A percentile compares a stretch with the other conserved stretches of the same genome.
Conservation (phyloP, 2,797 vertebrate species). For the Mastacembelus armatus region DNA sequence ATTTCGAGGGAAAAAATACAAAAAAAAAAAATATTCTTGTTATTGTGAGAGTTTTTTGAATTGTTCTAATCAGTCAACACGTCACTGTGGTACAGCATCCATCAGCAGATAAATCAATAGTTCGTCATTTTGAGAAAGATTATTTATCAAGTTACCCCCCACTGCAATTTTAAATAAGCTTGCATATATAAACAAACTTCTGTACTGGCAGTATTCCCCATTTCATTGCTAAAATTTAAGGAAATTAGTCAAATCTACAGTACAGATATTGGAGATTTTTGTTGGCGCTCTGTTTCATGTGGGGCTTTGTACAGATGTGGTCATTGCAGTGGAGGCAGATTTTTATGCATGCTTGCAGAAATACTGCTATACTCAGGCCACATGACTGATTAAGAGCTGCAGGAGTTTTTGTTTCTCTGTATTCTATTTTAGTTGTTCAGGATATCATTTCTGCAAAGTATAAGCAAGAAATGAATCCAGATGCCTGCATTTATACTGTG, state of each 20-base stretch:
- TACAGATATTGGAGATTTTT: neutral
- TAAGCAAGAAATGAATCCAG: neutral
- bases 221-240: too few species aligned
- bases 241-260: neutral
- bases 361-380: constrained; percentile 16
- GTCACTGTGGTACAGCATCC: neutral
- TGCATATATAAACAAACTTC: neutral
- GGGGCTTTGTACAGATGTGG: constrained; percentile 16
- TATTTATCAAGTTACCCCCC: neutral
- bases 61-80: neutral
- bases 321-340: constrained; percentile 15
- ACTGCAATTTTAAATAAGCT: neutral
- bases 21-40: neutral
- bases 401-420: constrained; percentile 3
- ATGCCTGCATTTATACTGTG: too few species aligned
- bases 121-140: neutral
- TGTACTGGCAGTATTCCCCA: neutral
- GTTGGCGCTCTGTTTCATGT: neutral
- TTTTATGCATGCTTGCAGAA: constrained; percentile 37
- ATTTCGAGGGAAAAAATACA: neutral
- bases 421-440: neutral
- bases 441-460: neutral
- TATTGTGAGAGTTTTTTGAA: constrained; percentile 8
- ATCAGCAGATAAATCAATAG: neutral
- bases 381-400: constrained; percentile 14